Percentiles rank a stretch among this genome's conserved stretches.
Evolutionary conservation across 2,888 invertebrate species (phyloP).

Genomic region (Bombylius discolor): DNA sequence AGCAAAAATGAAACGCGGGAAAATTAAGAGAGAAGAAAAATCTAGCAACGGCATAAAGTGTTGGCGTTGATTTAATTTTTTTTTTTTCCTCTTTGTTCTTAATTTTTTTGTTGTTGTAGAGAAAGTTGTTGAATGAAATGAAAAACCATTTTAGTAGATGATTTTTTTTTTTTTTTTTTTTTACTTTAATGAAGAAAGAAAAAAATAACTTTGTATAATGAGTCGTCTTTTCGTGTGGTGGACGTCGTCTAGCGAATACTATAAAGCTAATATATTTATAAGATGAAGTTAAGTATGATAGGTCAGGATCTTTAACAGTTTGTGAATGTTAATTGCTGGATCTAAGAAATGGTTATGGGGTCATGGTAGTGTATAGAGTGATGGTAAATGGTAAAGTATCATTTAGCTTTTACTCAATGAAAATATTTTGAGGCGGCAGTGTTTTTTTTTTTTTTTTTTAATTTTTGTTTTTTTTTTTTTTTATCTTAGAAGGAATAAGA

Average conservation of each 20-base stretch:
- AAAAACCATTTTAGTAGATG: background rate
- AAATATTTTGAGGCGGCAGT: background rate
- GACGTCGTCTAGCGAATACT: no score
- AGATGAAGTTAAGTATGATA: slow-evolving; percentile 7
- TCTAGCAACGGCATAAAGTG: background rate
- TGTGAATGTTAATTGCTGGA: slow-evolving; percentile 12
- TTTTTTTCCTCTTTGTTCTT: background rate
- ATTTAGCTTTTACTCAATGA: background rate
- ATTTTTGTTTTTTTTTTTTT: background rate
- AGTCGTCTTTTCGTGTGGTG: no score
- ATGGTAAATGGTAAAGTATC: no score
- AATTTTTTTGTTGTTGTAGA: background rate
- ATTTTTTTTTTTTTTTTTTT: no score
- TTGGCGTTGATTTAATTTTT: no score
- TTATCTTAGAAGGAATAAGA: background rate
- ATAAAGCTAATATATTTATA: background rate
- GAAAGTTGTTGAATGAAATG: background rate
- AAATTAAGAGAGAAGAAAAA: slow-evolving; percentile 11
- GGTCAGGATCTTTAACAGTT: slow-evolving; percentile 10
- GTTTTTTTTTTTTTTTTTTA: no score
- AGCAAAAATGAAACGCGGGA: slow-evolving; percentile 10
- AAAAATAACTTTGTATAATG: no score
- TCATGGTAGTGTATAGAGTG: no score
- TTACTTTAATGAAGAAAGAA: no score
- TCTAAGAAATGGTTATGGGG: no score